Evolutionary conservation across 2,797 vertebrate species (phyloP).

Genomic region (Cyprinella venusta): DNA sequence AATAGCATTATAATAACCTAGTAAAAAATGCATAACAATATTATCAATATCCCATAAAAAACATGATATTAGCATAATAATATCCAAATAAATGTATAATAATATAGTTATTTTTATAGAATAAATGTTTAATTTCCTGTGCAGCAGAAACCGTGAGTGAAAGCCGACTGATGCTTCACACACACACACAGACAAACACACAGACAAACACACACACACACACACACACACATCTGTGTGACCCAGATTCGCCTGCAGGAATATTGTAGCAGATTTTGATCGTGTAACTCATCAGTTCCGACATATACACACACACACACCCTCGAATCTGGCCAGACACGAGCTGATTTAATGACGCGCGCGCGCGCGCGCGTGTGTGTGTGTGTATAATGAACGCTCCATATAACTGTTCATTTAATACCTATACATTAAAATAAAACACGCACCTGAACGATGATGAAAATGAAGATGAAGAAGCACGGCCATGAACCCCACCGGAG

Average conservation of each 20-base stretch:
- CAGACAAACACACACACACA: constrained; percentile 12
- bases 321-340: not conserved
- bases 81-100: not conserved
- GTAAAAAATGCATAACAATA: not conserved
- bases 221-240: constrained; percentile 65
- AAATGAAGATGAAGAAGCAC: constrained; percentile 12
- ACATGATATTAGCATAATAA: not conserved
- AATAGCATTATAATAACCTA: not conserved
- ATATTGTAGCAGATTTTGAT: constrained; percentile 48
- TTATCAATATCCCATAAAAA: not conserved
- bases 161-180: constrained; percentile 13
- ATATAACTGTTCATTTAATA: not conserved
- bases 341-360: not conserved
- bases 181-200: constrained; percentile 21
- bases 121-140: not conserved
- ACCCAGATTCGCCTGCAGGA: constrained; percentile 75
- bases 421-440: not conserved
- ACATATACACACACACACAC: not conserved
- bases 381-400: not conserved
- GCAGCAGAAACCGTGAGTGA: not conserved
- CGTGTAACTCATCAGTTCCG: not conserved
- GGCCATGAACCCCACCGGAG: constrained; percentile 5
- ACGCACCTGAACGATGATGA: constrained; percentile 70
- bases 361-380: not conserved
- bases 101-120: not conserved